Conservation (phyloP, 2,797 vertebrate species). For the Esox masquinongy region DNA sequence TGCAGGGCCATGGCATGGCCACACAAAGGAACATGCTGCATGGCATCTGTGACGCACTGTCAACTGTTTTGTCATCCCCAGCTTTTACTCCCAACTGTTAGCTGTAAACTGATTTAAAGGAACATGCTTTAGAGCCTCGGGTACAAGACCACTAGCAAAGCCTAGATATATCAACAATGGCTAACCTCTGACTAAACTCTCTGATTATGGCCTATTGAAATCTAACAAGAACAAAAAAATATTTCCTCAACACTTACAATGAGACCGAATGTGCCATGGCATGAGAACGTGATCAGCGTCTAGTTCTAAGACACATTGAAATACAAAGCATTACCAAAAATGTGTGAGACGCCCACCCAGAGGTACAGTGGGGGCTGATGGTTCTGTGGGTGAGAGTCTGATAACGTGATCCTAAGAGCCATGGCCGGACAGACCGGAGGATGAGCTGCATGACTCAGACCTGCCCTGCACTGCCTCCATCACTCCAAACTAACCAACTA, state of each 20-base stretch:
- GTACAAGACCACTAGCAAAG: neutral
- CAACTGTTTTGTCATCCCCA: conserved; percentile 33
- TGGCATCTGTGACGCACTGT: conserved; percentile 37
- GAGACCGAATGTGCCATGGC: neutral
- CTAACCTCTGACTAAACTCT: neutral
- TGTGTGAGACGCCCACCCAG: neutral
- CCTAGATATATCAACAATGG: neutral
- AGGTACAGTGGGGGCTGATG: conserved; percentile 32
- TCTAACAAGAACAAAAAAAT: neutral
- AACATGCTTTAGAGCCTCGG: conserved; percentile 3
- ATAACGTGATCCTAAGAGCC: conserved; percentile 49
- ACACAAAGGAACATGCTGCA: conserved; percentile 13
- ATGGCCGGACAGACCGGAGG: conserved; percentile 25
- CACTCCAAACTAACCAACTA: conserved; percentile 6
- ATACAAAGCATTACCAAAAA: neutral
- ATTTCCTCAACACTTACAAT: neutral
- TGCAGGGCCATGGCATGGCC: conserved; percentile 2
- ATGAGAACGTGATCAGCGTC: neutral
- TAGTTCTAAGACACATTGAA: neutral
- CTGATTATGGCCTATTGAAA: neutral
- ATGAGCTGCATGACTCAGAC: conserved; percentile 22
- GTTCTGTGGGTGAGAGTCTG: conserved; percentile 18
- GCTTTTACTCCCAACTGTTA: conserved; percentile 29
- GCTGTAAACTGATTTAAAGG: conserved; percentile 24
- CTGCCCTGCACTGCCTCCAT: conserved; percentile 6